phyloP scores from a whole-genome alignment of 2,113 vertebrate genomes.

The Mastomys natalensis region DNA sequence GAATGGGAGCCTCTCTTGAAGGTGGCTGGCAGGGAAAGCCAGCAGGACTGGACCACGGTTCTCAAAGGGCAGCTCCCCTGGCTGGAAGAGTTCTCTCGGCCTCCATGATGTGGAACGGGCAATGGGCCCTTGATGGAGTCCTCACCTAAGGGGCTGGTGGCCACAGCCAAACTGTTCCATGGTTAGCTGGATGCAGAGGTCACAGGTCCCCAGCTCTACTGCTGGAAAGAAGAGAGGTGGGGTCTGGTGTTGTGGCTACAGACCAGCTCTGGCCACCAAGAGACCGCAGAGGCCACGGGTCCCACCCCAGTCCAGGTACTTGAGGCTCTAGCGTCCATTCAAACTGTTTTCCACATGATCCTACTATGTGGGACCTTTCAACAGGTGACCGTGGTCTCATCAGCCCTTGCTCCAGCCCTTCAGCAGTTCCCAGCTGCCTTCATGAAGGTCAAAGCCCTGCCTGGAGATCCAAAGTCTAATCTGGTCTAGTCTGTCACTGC shows the following conservation, averaged over 20 bases:
- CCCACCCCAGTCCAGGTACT: not conserved
- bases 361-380: constrained; percentile 43
- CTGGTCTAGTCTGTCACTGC: not conserved
- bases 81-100: not conserved
- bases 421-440: not conserved
- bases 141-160: constrained; percentile 72
- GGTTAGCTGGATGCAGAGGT: not conserved
- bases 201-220: not conserved
- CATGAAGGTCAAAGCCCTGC: not conserved
- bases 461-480: not conserved
- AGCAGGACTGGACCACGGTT: not conserved
- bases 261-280: not conserved
- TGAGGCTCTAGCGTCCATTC: no score
- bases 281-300: not conserved
- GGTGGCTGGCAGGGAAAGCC: not conserved
- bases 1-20: not conserved
- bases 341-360: not conserved
- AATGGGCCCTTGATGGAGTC: not conserved
- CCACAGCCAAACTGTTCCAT: constrained; percentile 31
- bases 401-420: not conserved
- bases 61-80: not conserved
- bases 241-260: not conserved
- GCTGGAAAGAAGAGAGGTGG: constrained; percentile 25
- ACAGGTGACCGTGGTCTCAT: not conserved
- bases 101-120: not conserved